Base-by-base conservation (phyloP, 2,888 invertebrate genomes). In the Rhamphomyia laevipes region DNA sequence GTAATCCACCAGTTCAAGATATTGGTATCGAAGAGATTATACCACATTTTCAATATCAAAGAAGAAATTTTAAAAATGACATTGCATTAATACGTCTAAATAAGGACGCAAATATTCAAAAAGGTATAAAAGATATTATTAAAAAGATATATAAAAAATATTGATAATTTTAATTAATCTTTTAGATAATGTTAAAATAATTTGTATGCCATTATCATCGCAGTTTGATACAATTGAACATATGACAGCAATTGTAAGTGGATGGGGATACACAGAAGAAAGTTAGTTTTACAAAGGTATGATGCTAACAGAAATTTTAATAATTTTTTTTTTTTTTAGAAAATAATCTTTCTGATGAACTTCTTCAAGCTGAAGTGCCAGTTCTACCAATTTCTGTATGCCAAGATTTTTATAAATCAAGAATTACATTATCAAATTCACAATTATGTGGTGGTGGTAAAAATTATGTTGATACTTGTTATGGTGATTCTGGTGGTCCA, bases 361-460 rank as follows among this genome's bases (percentile, higher is more conserved):
- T 64, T 1, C 57, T 62, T 7, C 62, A 61, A 49, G 65, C 64
- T 1, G 5, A 53, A 1, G 51, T 66, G 1, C 54, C 35, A 4
- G 54, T 59, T 4, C 41, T 56, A 49, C 37, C 48, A 17, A 49
- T 56, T 5, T 45, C 50, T 11, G 55, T 55, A 10, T 66, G 66
- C 33, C 58, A 61, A 27, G 46, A 53, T 13, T 27, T 6, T 7
- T 27, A 27, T 27, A 27, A 27, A 27, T 27, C 7, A 7, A 27
- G 9, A 27, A 27, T 27, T 27, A 4, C 4, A 7, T 2, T 27
- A 27, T 4, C 13, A 5, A 18, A 40, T 18, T 40, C 40, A 40
- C 16, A 80, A 58, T 57, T 79, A 1, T 80, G 80, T 57, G 77
- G 74, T 15, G 76, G 77, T 2, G 78, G 77, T 11, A 48, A 53